A percentile compares a stretch with the other conserved stretches of the same genome.
Evolutionary conservation across 2,888 invertebrate genomes (phyloP).

Genomic region (Odontomyia ornata): DNA sequence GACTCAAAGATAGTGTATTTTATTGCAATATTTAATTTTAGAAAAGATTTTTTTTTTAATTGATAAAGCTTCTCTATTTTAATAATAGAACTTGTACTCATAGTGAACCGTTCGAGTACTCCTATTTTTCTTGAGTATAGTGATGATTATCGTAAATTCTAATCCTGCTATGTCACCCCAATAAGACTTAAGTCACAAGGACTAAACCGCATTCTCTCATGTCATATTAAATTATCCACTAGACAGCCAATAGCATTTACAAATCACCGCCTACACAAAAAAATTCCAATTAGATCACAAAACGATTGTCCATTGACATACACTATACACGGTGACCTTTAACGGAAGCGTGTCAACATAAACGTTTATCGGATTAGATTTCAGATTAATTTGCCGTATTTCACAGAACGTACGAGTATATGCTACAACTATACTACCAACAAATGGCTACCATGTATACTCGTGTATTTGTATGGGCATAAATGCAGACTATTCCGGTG

Average conservation of each 20-base stretch:
- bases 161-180: too few species aligned
- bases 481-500: background rate
- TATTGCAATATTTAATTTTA: too few species aligned
- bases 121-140: too few species aligned
- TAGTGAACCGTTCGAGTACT: too few species aligned
- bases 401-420: slow-evolving; percentile 15
- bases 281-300: background rate
- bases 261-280: background rate
- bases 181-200: too few species aligned
- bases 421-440: background rate
- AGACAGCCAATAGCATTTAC: background rate
- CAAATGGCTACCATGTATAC: background rate
- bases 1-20: too few species aligned
- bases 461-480: background rate
- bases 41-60: too few species aligned
- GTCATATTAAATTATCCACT: background rate
- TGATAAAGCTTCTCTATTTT: too few species aligned
- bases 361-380: slow-evolving; percentile 38
- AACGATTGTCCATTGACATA: background rate
- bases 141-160: too few species aligned
- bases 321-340: background rate
- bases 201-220: background rate
- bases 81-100: too few species aligned
- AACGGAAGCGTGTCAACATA: slow-evolving; percentile 35
- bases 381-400: slow-evolving; percentile 31